Conservation (phyloP, 2,113 vertebrate genomes). For the Gadus macrocephalus region DNA sequence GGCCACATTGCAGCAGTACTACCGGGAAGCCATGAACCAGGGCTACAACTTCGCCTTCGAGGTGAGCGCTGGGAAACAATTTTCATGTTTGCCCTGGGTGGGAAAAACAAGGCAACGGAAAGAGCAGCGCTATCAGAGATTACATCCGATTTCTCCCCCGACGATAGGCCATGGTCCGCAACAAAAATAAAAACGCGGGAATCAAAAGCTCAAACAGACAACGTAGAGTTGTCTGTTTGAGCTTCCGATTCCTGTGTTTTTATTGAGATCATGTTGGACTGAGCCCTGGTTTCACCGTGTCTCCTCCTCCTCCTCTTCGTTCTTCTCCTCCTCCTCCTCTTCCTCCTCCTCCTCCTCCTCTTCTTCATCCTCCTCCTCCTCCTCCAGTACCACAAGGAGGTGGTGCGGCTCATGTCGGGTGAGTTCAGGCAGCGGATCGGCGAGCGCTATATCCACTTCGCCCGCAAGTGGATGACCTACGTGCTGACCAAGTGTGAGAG, state of each 20-base stretch:
- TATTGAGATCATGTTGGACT: too few relatives aligned
- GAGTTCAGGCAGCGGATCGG: slow-evolving; percentile 95
- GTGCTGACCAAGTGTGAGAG: slow-evolving; percentile 98
- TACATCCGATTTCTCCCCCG: too few relatives aligned
- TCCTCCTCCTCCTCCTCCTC: not conserved
- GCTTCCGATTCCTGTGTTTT: too few relatives aligned
- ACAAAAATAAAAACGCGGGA: too few relatives aligned
- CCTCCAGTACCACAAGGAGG: slow-evolving; percentile 96
- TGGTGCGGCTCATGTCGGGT: slow-evolving; percentile 97
- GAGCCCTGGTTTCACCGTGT: not conserved
- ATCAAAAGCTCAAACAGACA: too few relatives aligned
- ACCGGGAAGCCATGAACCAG: slow-evolving; percentile 97
- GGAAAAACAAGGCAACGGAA: too few relatives aligned
- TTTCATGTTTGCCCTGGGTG: too few relatives aligned
- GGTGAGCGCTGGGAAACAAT: slow-evolving; percentile 65
- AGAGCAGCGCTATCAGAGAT: too few relatives aligned
- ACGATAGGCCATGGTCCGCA: too few relatives aligned
- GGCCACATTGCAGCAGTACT: slow-evolving; percentile 90
- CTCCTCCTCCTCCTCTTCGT: not conserved
- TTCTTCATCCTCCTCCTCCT: not conserved
- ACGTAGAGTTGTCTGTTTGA: too few relatives aligned
- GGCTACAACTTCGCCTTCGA: slow-evolving; percentile 98
- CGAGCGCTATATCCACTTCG: slow-evolving; percentile 93
- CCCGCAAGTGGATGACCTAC: slow-evolving; percentile 98
- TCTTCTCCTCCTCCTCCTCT: slow-evolving; percentile 35